phyloP scores from a whole-genome alignment of 1,140 invertebrate species.

The Lucilia sericata region DNA sequence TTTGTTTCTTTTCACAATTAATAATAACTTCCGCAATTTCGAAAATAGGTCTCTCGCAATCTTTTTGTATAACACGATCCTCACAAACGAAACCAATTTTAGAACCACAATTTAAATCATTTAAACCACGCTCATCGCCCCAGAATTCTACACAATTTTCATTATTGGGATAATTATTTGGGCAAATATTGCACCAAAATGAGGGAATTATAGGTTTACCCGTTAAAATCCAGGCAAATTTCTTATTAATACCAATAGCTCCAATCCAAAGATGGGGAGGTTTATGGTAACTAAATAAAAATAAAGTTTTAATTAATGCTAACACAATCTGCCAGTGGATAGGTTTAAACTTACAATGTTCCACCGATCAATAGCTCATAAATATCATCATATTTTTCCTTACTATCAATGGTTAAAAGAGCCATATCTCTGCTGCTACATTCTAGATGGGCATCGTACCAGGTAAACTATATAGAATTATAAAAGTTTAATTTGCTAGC shows the following conservation, averaged over 20 bases:
- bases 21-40: no score
- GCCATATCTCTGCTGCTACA: conserved; percentile 8
- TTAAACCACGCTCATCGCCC: background rate
- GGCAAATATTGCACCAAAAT: background rate
- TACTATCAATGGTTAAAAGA: background rate
- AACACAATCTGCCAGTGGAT: no score
- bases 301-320: no score
- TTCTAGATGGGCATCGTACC: conserved; percentile 6
- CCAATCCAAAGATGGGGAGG: background rate
- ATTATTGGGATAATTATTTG: background rate
- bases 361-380: background rate
- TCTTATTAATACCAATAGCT: background rate
- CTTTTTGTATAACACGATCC: no score
- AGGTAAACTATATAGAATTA: no score
- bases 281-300: background rate
- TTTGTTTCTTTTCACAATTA: no score
- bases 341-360: background rate
- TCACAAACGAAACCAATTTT: conserved; percentile 29
- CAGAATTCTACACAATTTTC: conserved; percentile 29
- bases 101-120: background rate
- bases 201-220: background rate
- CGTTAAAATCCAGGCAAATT: conserved; percentile 19
- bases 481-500: no score
- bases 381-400: background rate
- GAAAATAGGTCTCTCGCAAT: no score